These are phyloP conservation scores for Prionailurus bengalensis DNA, from an alignment of 2,113 vertebrate genomes.

Conservation along the genomic window DNA sequence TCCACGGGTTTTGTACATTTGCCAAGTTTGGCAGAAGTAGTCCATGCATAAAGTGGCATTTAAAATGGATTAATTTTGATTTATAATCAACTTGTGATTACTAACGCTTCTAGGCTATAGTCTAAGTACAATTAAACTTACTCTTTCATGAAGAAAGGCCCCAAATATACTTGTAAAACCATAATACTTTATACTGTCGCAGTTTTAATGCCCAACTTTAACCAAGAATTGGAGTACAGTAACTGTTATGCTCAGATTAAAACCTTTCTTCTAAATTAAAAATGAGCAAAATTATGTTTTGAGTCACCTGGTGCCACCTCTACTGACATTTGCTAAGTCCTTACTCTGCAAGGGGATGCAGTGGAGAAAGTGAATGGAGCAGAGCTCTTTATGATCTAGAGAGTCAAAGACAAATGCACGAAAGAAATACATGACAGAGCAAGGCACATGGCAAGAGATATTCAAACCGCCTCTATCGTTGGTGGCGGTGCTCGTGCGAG, in stretches of 20 bases:
- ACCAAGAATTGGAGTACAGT: not conserved
- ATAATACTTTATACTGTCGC: not conserved
- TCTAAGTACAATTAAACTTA: not conserved
- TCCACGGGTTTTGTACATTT: not conserved
- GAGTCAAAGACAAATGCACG: not conserved
- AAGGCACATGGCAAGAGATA: not conserved
- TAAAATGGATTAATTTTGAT: not conserved
- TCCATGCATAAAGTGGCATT: not conserved
- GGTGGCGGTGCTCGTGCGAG: accelerated
- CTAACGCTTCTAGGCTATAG: not conserved
- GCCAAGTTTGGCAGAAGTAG: not conserved
- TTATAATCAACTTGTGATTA: not conserved
- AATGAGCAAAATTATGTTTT: not conserved
- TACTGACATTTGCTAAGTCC: not conserved
- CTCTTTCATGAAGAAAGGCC: not conserved
- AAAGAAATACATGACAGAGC: not conserved
- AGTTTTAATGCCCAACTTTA: not conserved
- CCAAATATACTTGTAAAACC: not conserved
- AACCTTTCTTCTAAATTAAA: constrained; percentile 33
- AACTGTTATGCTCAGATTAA: not conserved
- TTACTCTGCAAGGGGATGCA: not conserved
- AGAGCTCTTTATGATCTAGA: not conserved
- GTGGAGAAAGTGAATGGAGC: not conserved
- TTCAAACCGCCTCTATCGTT: not conserved
- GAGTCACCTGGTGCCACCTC: not conserved